Base-by-base conservation (phyloP, 2,888 invertebrate species). In the Drosophila incognita region DNA sequence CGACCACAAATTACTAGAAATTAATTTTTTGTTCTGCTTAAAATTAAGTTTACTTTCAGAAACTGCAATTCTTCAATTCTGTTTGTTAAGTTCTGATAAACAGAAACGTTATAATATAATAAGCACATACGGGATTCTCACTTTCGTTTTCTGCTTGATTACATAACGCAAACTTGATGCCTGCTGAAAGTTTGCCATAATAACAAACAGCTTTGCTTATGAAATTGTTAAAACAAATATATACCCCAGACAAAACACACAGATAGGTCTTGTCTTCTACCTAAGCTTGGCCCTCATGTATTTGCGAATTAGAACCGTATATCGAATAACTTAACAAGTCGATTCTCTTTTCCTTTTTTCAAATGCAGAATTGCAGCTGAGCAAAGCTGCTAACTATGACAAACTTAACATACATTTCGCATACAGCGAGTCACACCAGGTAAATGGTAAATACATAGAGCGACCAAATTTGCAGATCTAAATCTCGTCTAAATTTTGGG, bases 231-330 rank as follows among this genome's bases (percentile, higher is more conserved):
- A 59, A n/a, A 46, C 63, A 61, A 76, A 68, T 46, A 72, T 53
- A 72, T 67, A 56, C 40, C 70, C 42, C 36, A 61, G 27, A 53
- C 42, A 33, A 36, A 42, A 13, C 35, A 24, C 51, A 10, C 42
- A 46, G 51, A 61, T 62, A 52, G 52, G 18, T n/a, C 13, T 58
- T 31, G 48, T 36, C 33, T 52, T n/a, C 6, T 36, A 2, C 33
- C 31, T 10, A 11, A 21, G 11, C 33, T 58, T 57, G 21, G 31
- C 6, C 15, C n/a, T 35, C 54, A 35, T 35, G 29, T 87, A 56
- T 82, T 83, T 83, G 71, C 63, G 75, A 88, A 82, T 85, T 85
- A 85, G 81, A 77, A 68, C 59, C 69, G 56, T 35, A 74, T 83
- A 81, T 75, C 66, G 59, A 67, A 66, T 58, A 73, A 74, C 48